Evolutionary conservation across 2,888 invertebrate genomes (phyloP).

Genomic region (Sicus ferrugineus): DNA sequence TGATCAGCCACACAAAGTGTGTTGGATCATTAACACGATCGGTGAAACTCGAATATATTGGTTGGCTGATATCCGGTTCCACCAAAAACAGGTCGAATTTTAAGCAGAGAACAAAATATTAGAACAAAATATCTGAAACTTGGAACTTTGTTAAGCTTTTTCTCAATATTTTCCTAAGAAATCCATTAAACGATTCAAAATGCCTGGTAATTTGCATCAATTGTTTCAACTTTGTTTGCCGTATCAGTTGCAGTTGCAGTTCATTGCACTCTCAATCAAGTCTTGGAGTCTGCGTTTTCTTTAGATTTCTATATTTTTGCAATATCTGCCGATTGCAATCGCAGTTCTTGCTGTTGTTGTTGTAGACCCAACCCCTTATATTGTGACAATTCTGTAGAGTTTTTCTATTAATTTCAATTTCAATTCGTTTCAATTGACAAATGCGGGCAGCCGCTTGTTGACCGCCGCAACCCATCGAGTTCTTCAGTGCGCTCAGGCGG

Average conservation of each 20-base stretch:
- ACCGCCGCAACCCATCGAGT: conserved; percentile 22
- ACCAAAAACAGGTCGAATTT: no score
- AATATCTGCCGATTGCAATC: not conserved
- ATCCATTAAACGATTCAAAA: no score
- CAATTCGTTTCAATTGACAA: conserved; percentile 37
- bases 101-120: no score
- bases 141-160: no score
- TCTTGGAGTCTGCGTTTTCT: not conserved
- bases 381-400: conserved; percentile 13
- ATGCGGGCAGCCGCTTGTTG: conserved; percentile 38
- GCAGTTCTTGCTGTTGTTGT: not conserved
- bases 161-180: no score
- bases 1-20: no score
- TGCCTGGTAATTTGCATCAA: not conserved
- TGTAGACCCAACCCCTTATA: not conserved
- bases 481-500: not conserved
- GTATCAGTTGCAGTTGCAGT: not conserved
- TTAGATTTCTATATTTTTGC: not conserved
- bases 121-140: no score
- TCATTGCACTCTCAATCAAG: conserved; percentile 2
- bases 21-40: no score
- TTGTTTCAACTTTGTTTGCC: not conserved
- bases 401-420: conserved; percentile 39
- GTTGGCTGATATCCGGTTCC: no score
- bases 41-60: no score